phyloP scores from a whole-genome alignment of 2,888 invertebrate species.

The Drosophila mercatorum region DNA sequence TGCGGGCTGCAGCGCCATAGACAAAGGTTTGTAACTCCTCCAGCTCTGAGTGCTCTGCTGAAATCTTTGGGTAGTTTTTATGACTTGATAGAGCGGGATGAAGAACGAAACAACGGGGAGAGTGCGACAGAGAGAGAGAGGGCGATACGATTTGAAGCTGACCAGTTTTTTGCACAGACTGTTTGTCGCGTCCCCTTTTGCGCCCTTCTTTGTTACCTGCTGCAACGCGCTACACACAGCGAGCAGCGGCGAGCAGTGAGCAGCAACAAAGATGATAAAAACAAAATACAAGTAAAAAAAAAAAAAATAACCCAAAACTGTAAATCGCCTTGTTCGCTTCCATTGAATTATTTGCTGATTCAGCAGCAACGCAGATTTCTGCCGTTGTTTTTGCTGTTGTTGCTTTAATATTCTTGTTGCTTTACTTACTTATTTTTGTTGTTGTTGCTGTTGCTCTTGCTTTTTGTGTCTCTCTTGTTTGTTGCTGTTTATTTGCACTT shows the following conservation, averaged over 20 bases:
- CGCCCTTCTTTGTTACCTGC: constrained; percentile 51
- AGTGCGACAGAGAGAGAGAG: neutral
- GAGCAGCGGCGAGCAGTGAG: constrained; percentile 13
- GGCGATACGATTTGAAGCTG: constrained; percentile 32
- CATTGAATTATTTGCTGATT: constrained; percentile 72
- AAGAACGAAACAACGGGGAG: neutral
- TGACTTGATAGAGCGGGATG: constrained; percentile 11
- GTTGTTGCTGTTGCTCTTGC: neutral
- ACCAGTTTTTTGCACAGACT: constrained; percentile 58
- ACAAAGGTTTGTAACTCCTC: constrained; percentile 50
- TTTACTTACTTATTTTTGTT: constrained; percentile 15
- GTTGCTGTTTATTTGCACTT: constrained; percentile 57
- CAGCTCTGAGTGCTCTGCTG: neutral
- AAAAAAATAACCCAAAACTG: constrained; percentile 52
- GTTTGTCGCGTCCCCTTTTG: constrained; percentile 33
- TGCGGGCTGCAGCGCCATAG: constrained; percentile 27
- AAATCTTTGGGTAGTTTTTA: constrained; percentile 38
- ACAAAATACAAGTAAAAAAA: constrained; percentile 20
- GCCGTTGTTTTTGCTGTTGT: constrained; percentile 1
- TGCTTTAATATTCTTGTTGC: constrained; percentile 48
- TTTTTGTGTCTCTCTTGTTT: constrained; percentile 23
- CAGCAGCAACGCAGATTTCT: constrained; percentile 50
- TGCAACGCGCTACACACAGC: constrained; percentile 36
- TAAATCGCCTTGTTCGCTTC: constrained; percentile 56
- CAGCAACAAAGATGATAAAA: constrained; percentile 27